Conservation (phyloP, 2,888 invertebrate species). For the Athalia cordata region DNA sequence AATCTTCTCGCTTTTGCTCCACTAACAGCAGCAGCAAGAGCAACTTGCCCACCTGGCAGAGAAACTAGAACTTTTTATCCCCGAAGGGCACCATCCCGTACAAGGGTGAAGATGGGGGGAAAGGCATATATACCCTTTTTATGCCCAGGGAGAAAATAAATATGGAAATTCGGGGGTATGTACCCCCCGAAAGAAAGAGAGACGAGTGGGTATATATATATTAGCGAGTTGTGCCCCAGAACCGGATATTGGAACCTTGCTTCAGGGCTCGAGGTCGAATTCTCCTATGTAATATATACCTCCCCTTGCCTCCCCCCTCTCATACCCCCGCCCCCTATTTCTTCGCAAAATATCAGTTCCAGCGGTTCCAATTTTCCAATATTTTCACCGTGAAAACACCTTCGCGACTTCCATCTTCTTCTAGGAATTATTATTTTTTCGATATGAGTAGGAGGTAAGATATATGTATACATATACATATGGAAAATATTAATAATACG, state of each 20-base stretch:
- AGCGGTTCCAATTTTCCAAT: slow-evolving; percentile 52
- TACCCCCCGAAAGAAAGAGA: background rate
- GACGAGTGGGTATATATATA: slow-evolving; percentile 26
- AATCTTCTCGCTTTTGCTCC: slow-evolving; percentile 9
- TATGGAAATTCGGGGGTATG: slow-evolving; percentile 53
- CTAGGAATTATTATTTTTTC: slow-evolving; percentile 11
- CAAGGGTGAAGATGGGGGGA: slow-evolving; percentile 44
- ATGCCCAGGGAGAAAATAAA: slow-evolving; percentile 54
- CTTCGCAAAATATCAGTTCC: slow-evolving; percentile 44
- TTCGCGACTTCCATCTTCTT: slow-evolving; percentile 4
- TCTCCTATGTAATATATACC: slow-evolving; percentile 41
- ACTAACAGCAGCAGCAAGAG: too few species aligned
- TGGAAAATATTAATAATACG: too few species aligned
- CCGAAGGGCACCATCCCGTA: slow-evolving; percentile 29
- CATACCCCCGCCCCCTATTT: background rate
- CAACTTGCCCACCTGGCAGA: slow-evolving; percentile 33
- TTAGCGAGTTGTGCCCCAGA: slow-evolving; percentile 40
- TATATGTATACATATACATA: too few species aligned
- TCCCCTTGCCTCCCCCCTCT: background rate
- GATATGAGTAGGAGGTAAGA: background rate
- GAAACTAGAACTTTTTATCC: slow-evolving; percentile 44
- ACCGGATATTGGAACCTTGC: slow-evolving; percentile 44
- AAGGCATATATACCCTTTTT: slow-evolving; percentile 52
- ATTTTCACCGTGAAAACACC: slow-evolving; percentile 45
- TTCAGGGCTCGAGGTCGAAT: slow-evolving; percentile 36